These are phyloP conservation scores for Hybos culiciformis DNA, from an alignment of 2,888 invertebrate species.

Conservation along the genomic window DNA sequence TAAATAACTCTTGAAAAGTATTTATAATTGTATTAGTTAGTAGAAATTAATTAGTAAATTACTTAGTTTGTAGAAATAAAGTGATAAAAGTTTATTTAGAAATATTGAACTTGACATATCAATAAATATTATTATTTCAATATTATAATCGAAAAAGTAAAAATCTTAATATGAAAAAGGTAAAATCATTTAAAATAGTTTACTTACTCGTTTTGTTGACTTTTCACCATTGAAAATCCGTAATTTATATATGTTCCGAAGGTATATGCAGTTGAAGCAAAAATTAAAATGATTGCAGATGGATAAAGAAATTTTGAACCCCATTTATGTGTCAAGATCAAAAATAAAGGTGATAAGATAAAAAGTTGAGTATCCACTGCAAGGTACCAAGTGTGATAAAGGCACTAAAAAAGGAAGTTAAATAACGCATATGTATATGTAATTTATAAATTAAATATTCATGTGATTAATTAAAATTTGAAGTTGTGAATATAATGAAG, in stretches of 20 bases:
- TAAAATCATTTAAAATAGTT: no score
- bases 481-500: no score
- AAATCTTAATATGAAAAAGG: no score
- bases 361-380: constrained; percentile 46
- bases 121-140: no score
- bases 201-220: constrained; percentile 20
- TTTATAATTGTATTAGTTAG: no score
- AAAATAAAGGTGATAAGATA: constrained; percentile 40
- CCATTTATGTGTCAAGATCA: constrained; percentile 37
- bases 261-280: constrained; percentile 28
- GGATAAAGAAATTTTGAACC: constrained; percentile 29
- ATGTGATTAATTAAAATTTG: neutral
- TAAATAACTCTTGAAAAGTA: no score
- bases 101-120: no score
- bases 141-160: no score
- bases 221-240: constrained; percentile 30
- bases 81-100: no score
- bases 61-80: no score
- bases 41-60: no score
- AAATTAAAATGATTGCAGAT: constrained; percentile 22
- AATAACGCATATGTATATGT: no score
- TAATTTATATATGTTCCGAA: constrained; percentile 28
- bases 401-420: constrained; percentile 29
- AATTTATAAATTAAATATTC: neutral
- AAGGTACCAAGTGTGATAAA: constrained; percentile 45